phyloP scores from a whole-genome alignment of 2,797 vertebrate genomes.

The Cyclura pinguis region DNA sequence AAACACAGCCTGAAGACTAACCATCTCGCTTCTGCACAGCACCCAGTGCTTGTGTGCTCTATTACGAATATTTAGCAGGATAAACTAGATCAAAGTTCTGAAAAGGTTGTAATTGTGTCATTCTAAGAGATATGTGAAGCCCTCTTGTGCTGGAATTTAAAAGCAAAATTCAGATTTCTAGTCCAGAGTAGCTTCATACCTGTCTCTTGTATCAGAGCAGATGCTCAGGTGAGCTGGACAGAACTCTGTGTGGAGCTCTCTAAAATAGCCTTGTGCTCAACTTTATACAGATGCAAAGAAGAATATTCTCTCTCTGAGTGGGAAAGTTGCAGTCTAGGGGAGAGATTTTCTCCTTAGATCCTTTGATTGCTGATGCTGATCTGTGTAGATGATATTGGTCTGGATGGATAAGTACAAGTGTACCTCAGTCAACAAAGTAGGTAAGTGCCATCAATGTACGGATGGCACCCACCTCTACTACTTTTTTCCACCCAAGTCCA shows the following conservation, averaged over 20 bases:
- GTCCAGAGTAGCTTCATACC: background rate
- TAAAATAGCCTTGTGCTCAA: background rate
- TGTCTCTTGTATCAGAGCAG: background rate
- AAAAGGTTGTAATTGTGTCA: background rate
- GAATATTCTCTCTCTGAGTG: background rate
- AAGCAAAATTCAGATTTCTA: background rate
- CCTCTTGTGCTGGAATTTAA: background rate
- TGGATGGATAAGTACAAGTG: too few species aligned
- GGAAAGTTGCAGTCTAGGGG: background rate
- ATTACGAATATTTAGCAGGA: background rate
- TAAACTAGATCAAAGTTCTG: background rate
- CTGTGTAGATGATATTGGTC: too few species aligned
- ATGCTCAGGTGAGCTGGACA: background rate
- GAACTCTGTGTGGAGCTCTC: background rate
- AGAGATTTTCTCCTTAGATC: too few species aligned
- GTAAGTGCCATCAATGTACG: too few species aligned
- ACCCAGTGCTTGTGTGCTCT: background rate
- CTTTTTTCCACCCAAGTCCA: too few species aligned
- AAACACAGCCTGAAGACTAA: background rate
- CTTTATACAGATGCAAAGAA: background rate
- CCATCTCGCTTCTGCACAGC: background rate
- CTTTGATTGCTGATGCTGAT: too few species aligned
- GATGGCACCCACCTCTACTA: too few species aligned
- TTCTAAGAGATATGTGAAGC: background rate
- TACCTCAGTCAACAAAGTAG: too few species aligned